Base-by-base conservation (phyloP, 2,113 vertebrate genomes). In the Sorex fumeus region DNA sequence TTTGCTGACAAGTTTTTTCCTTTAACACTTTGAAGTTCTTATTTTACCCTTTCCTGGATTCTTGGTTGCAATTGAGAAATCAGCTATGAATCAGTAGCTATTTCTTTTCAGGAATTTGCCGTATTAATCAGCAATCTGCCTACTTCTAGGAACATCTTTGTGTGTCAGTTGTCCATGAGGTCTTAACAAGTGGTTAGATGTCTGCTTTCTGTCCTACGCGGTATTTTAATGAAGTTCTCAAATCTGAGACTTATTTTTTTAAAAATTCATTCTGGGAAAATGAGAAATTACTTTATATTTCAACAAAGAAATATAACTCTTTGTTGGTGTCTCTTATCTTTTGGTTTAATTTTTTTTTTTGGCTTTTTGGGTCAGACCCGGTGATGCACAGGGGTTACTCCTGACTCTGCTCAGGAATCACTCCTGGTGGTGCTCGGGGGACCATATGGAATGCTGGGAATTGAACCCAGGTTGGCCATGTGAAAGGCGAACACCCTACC, bases 291-390 rank as follows among this genome's bases (percentile, higher is more conserved):
- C 83, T 6, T 90, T 69, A n/a, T n/a, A n/a, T n/a, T n/a, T n/a
- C n/a, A n/a, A n/a, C n/a, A n/a, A 88, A 87, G 40, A 91, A 88
- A 80, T 66, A 88, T 18, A 83, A 60, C 23, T 83, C 71, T 82
- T 69, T 82, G 21, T 84, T 79, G 77, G 9, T 15, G 28, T 19
- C 23, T 27, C 50, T 75, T 76, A 28, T 67, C 23, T 72, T 91
- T 93, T 80, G 81, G 82, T 90, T 94, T 81, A 74, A 18, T 15
- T 75, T 88, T 50, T 7, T n/a, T n/a, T n/a, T n/a, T n/a, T n/a
- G n/a, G n/a, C n/a, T n/a, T n/a, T n/a, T n/a, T n/a, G n/a, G n/a
- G n/a, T n/a, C n/a, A n/a, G n/a, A n/a, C n/a, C n/a, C n/a, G n/a
- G n/a, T n/a, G n/a, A n/a, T n/a, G n/a, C n/a, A n/a, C n/a, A n/a